Evolutionary conservation across 2,113 vertebrate species (phyloP).

Genomic region (Leucopsar rothschildi): DNA sequence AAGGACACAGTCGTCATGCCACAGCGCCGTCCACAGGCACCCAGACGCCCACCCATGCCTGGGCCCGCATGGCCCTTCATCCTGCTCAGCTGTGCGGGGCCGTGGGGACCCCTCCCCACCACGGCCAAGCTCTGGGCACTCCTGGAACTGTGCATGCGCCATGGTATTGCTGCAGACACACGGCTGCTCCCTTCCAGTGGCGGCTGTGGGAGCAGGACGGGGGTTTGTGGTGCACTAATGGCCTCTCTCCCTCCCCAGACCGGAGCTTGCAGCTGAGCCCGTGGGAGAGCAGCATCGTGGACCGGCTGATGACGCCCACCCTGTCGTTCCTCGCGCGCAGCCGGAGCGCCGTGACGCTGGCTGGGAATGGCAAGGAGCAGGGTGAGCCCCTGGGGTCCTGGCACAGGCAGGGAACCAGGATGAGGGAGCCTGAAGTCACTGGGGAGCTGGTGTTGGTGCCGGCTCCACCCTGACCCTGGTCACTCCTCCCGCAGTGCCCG

Average conservation of each 20-base stretch:
- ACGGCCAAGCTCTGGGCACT: accelerated
- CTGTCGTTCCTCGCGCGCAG: slow-evolving; percentile 94
- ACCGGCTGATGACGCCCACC: slow-evolving; percentile 95
- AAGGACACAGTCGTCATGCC: not conserved
- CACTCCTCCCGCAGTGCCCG: slow-evolving; percentile 56
- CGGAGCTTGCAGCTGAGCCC: slow-evolving; percentile 87
- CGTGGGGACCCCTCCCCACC: not conserved
- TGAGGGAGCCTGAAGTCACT: not conserved
- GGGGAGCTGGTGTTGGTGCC: accelerated
- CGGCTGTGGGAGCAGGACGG: accelerated
- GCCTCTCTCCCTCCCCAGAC: slow-evolving; percentile 65
- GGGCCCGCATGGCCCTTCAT: accelerated
- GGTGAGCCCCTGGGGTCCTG: slow-evolving; percentile 69
- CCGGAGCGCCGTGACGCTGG: slow-evolving; percentile 91
- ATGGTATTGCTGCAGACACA: not conserved
- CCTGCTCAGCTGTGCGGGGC: not conserved
- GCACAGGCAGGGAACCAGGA: not conserved
- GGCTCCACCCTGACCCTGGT: not conserved
- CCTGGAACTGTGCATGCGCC: not conserved
- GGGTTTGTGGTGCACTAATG: accelerated
- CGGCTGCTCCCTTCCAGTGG: accelerated
- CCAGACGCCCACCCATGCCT: accelerated
- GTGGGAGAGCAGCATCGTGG: slow-evolving; percentile 97
- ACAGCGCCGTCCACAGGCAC: accelerated
- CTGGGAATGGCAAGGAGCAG: slow-evolving; percentile 83